Evolutionary conservation across 2,888 invertebrate species (phyloP).

Genomic region (Meandrusa payeni): DNA sequence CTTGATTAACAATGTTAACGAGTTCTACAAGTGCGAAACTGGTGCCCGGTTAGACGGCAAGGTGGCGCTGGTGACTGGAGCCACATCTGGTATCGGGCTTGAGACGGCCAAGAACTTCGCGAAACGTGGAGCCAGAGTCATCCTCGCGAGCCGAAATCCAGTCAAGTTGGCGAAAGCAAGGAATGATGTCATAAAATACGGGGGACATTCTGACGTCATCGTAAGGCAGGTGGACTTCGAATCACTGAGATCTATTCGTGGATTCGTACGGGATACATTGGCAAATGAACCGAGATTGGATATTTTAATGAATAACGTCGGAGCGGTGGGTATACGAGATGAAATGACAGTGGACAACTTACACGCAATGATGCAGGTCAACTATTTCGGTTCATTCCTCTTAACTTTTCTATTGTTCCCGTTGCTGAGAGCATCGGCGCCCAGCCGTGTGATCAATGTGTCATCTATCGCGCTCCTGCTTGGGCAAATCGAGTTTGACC

Average conservation of each 20-base stretch:
- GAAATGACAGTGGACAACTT: conserved; percentile 80
- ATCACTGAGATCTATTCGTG: conserved; percentile 74
- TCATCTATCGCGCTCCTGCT: conserved; percentile 83
- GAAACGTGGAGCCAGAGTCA: conserved; percentile 76
- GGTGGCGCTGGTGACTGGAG: conserved; percentile 64
- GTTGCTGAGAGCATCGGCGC: conserved; percentile 48
- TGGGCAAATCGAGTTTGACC: conserved; percentile 84
- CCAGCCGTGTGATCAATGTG: conserved; percentile 55
- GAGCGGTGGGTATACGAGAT: conserved; percentile 58
- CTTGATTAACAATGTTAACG: conserved; percentile 31
- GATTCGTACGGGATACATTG: conserved; percentile 79
- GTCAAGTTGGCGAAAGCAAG: conserved; percentile 43
- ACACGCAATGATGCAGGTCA: conserved; percentile 82
- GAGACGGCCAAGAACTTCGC: conserved; percentile 64
- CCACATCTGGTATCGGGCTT: conserved; percentile 55
- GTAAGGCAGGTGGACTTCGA: conserved; percentile 69
- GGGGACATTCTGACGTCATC: conserved; percentile 43
- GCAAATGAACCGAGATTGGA: conserved; percentile 68
- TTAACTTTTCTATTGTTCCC: conserved; percentile 57
- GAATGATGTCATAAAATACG: conserved; percentile 38
- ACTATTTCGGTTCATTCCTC: conserved; percentile 59
- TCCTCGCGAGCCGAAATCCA: conserved; percentile 76
- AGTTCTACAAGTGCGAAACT: conserved; percentile 49
- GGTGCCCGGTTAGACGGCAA: conserved; percentile 48
- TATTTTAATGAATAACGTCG: conserved; percentile 71